phyloP scores from a whole-genome alignment of 2,888 invertebrate species.

The Drosophila picticornis region DNA sequence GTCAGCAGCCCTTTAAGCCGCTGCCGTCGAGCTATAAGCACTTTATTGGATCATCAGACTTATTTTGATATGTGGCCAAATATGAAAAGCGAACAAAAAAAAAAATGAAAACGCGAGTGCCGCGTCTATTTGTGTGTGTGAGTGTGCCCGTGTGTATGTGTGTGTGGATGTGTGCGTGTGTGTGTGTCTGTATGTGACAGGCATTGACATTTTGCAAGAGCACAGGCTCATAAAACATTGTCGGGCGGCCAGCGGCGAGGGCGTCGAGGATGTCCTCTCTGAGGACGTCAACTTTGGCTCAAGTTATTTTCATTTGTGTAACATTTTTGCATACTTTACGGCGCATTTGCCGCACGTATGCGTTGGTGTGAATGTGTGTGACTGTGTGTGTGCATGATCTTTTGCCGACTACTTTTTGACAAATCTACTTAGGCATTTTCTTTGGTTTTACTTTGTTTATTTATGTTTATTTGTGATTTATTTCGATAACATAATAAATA shows the following conservation, averaged over 20 bases:
- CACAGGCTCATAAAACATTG: slow-evolving; percentile 76
- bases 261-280: slow-evolving; percentile 21
- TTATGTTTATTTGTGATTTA: slow-evolving; percentile 80
- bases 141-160: slow-evolving; percentile 1
- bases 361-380: slow-evolving; percentile 15
- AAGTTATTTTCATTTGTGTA: slow-evolving; percentile 77
- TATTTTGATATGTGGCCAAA: slow-evolving; percentile 79
- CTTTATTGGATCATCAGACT: slow-evolving; percentile 83
- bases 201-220: slow-evolving; percentile 77
- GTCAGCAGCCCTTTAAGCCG: slow-evolving; percentile 73
- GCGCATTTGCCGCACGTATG: slow-evolving; percentile 73
- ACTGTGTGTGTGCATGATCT: slow-evolving; percentile 54
- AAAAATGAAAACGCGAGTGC: background rate
- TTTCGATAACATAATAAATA: slow-evolving; percentile 81
- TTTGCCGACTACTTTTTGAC: slow-evolving; percentile 74
- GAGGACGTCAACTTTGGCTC: slow-evolving; percentile 73
- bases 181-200: slow-evolving; percentile 38
- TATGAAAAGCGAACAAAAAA: slow-evolving; percentile 34
- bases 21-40: slow-evolving; percentile 75
- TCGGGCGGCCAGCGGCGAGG: slow-evolving; percentile 49
- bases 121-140: slow-evolving; percentile 11
- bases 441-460: slow-evolving; percentile 75
- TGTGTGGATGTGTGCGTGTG: slow-evolving; percentile 8
- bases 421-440: slow-evolving; percentile 80
- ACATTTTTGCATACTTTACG: slow-evolving; percentile 80